Evolutionary conservation across 2,888 invertebrate genomes (phyloP).

Genomic region (Sphaerophoria rueppellii): DNA sequence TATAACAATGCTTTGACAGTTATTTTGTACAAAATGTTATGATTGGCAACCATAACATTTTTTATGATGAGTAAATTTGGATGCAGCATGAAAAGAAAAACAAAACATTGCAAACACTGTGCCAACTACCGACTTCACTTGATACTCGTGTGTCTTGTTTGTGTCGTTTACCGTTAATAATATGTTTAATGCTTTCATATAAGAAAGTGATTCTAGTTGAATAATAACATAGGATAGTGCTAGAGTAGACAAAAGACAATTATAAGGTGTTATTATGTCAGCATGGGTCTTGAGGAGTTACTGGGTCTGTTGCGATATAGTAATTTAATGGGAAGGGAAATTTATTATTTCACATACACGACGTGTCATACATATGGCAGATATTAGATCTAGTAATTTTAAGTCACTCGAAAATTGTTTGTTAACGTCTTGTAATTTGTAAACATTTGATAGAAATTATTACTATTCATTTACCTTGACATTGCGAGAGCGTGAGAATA

Average conservation of each 20-base stretch:
- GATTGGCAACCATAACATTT: not conserved
- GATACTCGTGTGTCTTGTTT: conserved; percentile 6
- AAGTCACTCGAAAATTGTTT: no score
- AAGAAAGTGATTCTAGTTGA: conserved; percentile 61
- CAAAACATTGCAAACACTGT: conserved; percentile 31
- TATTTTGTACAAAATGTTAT: not conserved
- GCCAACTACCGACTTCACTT: not conserved
- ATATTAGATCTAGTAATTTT: no score
- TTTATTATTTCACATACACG: not conserved
- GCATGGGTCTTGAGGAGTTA: conserved; percentile 3
- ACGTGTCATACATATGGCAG: no score
- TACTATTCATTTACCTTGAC: no score
- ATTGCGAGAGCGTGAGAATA: no score
- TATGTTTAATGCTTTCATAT: conserved; percentile 47
- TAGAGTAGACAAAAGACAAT: conserved; percentile 38
- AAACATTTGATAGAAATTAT: no score
- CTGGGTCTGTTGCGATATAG: conserved; percentile 15
- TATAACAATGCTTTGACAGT: not conserved
- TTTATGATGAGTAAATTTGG: conserved; percentile 16
- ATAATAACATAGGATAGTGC: conserved; percentile 17
- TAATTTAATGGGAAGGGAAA: conserved; percentile 15
- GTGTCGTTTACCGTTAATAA: conserved; percentile 43
- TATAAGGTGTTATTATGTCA: conserved; percentile 68
- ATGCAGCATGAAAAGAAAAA: conserved; percentile 51
- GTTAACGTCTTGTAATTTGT: no score